Conservation (phyloP, 1,140 invertebrate species). For the Colletes latitarsis region DNA sequence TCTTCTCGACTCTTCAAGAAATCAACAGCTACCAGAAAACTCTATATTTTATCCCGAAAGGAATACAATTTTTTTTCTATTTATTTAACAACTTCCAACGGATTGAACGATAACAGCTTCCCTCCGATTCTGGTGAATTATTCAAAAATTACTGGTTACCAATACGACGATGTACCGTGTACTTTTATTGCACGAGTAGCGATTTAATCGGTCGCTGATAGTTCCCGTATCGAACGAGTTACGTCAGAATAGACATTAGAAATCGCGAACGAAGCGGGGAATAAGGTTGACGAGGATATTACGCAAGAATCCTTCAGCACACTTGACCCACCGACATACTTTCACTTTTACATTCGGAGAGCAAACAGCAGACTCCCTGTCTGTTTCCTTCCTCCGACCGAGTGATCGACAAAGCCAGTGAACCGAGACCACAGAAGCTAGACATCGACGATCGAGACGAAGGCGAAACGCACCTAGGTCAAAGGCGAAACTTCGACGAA, state of each 20-base stretch:
- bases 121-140: no score
- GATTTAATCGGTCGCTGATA: no score
- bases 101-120: no score
- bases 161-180: no score
- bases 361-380: slow-evolving; percentile 48
- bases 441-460: neutral
- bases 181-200: no score
- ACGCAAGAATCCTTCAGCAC: slow-evolving; percentile 54
- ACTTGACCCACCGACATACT: slow-evolving; percentile 76
- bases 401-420: slow-evolving; percentile 29
- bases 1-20: neutral
- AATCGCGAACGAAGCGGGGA: slow-evolving; percentile 11
- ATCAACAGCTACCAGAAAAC: neutral
- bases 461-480: neutral
- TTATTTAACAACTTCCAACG: no score
- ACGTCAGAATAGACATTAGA: neutral
- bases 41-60: neutral
- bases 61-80: no score
- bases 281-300: slow-evolving; percentile 37
- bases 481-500: no score
- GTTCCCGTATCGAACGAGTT: neutral
- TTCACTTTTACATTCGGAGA: slow-evolving; percentile 71
- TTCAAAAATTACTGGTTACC: no score
- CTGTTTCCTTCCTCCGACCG: slow-evolving; percentile 15
- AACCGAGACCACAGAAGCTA: slow-evolving; percentile 22